Evolutionary conservation across 2,888 invertebrate genomes (phyloP).

Genomic region (Pyrrhia umbra): DNA sequence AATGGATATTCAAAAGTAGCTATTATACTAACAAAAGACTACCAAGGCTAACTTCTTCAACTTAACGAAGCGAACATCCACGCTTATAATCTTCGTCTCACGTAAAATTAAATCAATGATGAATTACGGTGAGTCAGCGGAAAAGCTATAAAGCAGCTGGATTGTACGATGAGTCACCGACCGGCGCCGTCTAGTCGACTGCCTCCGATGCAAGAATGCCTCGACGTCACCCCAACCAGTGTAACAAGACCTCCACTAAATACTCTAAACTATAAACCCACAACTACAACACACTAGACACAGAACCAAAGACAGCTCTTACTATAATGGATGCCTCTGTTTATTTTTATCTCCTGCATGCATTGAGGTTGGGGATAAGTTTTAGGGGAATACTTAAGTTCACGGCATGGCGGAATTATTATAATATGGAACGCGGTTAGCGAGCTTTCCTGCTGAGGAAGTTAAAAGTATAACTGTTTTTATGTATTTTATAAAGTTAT

Average conservation of each 20-base stretch:
- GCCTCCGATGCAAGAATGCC: constrained; percentile 67
- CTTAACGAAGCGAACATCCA: constrained; percentile 47
- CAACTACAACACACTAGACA: constrained; percentile 38
- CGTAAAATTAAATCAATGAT: constrained; percentile 70
- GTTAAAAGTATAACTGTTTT: constrained; percentile 46
- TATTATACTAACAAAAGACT: constrained; percentile 34
- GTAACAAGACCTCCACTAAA: constrained; percentile 56
- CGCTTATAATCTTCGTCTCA: constrained; percentile 53
- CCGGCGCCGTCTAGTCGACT: constrained; percentile 78
- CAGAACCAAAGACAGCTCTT: constrained; percentile 50
- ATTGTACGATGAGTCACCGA: constrained; percentile 71
- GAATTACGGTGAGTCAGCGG: constrained; percentile 73
- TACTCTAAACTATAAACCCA: constrained; percentile 33
- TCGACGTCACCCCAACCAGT: constrained; percentile 64
- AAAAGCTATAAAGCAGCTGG: constrained; percentile 76
- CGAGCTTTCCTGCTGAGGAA: constrained; percentile 18
- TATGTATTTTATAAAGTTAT: constrained; percentile 27
- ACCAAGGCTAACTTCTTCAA: constrained; percentile 37
- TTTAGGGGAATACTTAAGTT: constrained; percentile 62
- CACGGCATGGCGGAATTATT: constrained; percentile 53
- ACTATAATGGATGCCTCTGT: constrained; percentile 57
- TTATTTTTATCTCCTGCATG: constrained; percentile 68
- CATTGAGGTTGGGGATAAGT: constrained; percentile 64
- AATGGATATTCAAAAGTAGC: constrained; percentile 32
- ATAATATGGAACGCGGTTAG: constrained; percentile 45